These are phyloP conservation scores for Conchocele bisecta DNA, from an alignment of 2,888 invertebrate genomes.

Conservation along the genomic window DNA sequence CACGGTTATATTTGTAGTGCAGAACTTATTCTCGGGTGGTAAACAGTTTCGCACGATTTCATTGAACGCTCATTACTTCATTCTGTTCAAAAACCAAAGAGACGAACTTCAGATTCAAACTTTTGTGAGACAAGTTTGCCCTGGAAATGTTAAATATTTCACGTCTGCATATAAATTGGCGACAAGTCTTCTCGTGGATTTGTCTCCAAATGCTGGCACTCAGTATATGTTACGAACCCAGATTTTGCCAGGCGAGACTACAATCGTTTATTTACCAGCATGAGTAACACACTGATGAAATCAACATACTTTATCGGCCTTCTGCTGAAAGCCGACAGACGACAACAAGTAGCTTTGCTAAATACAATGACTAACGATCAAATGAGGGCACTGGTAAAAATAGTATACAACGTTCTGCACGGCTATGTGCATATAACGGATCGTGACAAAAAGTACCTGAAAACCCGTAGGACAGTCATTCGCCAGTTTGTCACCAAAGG, in stretches of 20 bases:
- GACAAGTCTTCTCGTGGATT: constrained; percentile 13
- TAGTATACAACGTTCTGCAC: constrained; percentile 3
- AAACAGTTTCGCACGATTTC: constrained; percentile 30
- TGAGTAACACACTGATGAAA: constrained; percentile 4
- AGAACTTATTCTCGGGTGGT: constrained; percentile 29
- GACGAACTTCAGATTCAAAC: constrained; percentile 43
- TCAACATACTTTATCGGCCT: constrained; percentile 5
- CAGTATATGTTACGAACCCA: constrained; percentile 4
- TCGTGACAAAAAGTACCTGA: not conserved
- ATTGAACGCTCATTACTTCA: constrained; percentile 37
- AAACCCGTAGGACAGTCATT: constrained; percentile 1
- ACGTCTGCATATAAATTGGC: constrained; percentile 44
- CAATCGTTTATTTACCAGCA: constrained; percentile 14
- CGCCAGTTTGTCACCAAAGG: constrained; percentile 1
- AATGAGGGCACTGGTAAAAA: constrained; percentile 4
- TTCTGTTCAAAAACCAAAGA: constrained; percentile 39
- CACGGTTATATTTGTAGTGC: constrained; percentile 9
- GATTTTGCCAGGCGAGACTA: constrained; percentile 13
- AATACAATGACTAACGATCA: constrained; percentile 5
- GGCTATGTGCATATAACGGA: constrained; percentile 1
- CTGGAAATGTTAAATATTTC: constrained; percentile 38
- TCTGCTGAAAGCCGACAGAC: constrained; percentile 1
- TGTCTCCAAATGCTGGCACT: constrained; percentile 1
- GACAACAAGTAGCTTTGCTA: not conserved
- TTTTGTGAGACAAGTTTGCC: constrained; percentile 46